Evolutionary conservation across 1,140 invertebrate species (phyloP), one percentile per base, ranked within the genome.

Genomic region (Chionoecetes opilio): DNA sequence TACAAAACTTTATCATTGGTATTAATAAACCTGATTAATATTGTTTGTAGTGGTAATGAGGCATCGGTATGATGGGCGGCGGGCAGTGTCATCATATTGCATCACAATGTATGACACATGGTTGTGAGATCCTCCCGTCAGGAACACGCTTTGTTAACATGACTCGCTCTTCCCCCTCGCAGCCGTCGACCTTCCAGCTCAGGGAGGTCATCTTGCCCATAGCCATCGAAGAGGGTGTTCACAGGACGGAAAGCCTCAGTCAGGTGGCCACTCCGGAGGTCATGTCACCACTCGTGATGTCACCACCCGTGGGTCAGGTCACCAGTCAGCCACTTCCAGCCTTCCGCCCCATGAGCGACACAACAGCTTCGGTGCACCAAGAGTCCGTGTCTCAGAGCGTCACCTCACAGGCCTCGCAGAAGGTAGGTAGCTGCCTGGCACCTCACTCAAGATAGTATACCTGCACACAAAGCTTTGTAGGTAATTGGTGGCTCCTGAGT

Each of bases 181-280:
- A 92, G 91, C 63, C 91, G 21, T 35, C 29, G 9, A 38, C 53
- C 0, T 26, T 82, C 31, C 31, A 82, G 53, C 63, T 92, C 53
- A 92, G 29, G 91, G 91, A 92, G 38, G 75, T 82, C 8, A 82
- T 92, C n/a, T 11, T 92, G 21, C 91, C 91, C n/a, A 26, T 82
- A n/a, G 35, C 32, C n/a, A 53, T 90, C n/a, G 88, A 90, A 41
- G 88, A 90, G 34, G 88, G 88, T 29, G 32, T 35, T 3, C 29
- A 92, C 8, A 82, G 82, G 63, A 82, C 53, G 2, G 91, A 92
- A 1, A 92, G 63, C 11, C 31, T 92, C 31, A 92, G 35, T 14
- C 63, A 37, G 75, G 11, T 53, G 34, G 35, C 90, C 8, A 75
- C 63, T 26, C 63, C 63, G 21, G 63, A 75, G 63, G n/a, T 75